Base-by-base conservation (phyloP, 1,140 invertebrate genomes). In the Acromyrmex charruanus region DNA sequence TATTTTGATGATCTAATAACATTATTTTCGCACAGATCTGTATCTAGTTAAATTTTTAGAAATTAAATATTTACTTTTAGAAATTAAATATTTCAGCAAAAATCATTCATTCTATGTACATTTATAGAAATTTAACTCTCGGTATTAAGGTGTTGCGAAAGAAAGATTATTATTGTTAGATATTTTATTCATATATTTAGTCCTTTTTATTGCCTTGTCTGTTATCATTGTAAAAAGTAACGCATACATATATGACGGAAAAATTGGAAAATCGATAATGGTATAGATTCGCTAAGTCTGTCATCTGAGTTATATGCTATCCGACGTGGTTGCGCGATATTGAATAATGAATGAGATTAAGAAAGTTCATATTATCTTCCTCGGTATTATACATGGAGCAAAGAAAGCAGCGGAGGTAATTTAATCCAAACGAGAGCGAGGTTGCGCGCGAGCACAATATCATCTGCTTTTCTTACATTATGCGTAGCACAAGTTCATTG, bases 291-390 rank as follows among this genome's bases (percentile, higher is more conserved):
- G 55, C 18, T 58, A 49, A 74, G 55, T 69, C 25, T 44, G 53
- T 55, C 28, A 49, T 16, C 25, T 28, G 25, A 82, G 35, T 59
- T 82, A 61, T 49, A 74, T 74, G 5, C 25, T 21, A 74, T 49
- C 80, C 58, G 80, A 51, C 68, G 35, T 59, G 55, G 44, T 80
- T 39, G 66, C 16, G 55, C 68, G 80, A 74, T 39, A 74, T 74
- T 82, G 66, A 74, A 82, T 82, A 82, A 82, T 74, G 80, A 82
- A 82, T 74, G 68, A 61, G 68, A 82, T 82, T 82, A 82, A 82
- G 68, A 82, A 82, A 82, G 68, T 82, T 82, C 39, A 58, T 74
- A 61, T 82, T 82, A 72, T 82, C 80, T 82, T 82, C 39, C 4
- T 55, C 25, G 35, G 44, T 61, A 82, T 82, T 82, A 82, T 82